Percentiles rank a stretch among this genome's conserved stretches.
Evolutionary conservation across 2,113 vertebrate genomes (phyloP).

Genomic region (Tylochromis polylepis): DNA sequence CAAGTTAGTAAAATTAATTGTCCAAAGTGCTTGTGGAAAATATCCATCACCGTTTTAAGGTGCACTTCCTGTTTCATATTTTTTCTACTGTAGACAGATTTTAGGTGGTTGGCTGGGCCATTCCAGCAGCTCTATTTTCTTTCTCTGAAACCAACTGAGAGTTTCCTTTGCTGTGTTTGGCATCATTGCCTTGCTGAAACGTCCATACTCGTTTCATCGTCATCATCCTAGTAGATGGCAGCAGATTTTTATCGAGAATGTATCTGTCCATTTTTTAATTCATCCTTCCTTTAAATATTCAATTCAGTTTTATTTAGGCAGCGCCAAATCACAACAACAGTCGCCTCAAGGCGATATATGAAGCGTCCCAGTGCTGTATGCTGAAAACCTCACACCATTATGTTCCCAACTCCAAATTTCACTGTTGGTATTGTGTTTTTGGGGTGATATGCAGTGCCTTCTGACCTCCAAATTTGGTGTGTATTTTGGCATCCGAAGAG

Average conservation of each 20-base stretch:
- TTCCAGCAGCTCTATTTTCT: background rate
- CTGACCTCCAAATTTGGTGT: fast-evolving
- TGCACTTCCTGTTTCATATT: background rate
- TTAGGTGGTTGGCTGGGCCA: background rate
- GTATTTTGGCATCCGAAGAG: too few species aligned
- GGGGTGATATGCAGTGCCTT: too few species aligned
- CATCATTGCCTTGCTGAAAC: background rate
- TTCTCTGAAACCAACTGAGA: background rate
- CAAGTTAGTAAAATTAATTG: background rate
- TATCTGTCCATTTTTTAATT: background rate
- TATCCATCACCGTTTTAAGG: background rate
- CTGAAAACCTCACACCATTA: background rate
- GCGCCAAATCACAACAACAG: background rate
- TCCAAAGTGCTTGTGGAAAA: background rate
- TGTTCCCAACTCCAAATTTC: background rate
- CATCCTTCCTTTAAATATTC: background rate
- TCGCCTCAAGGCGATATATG: background rate
- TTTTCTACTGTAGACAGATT: background rate
- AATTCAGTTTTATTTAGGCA: background rate
- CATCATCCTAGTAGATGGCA: background rate
- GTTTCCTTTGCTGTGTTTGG: background rate
- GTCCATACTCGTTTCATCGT: background rate
- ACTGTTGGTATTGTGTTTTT: too few species aligned
- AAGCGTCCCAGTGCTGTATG: background rate
- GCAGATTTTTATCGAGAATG: background rate